Conservation (phyloP, 2,888 invertebrate species). For the Synanthedon myopaeformis region DNA sequence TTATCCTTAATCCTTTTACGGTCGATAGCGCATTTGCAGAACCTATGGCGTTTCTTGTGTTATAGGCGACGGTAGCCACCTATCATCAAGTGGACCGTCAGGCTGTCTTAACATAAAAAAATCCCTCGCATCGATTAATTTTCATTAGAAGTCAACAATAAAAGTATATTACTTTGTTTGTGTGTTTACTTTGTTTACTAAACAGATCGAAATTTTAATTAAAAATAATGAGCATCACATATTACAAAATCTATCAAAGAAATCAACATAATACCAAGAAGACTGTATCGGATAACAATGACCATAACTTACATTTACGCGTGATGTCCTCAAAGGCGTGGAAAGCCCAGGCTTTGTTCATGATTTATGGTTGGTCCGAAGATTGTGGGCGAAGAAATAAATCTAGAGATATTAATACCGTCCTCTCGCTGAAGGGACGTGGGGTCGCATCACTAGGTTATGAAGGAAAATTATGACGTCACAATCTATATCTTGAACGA, state of each 20-base stretch:
- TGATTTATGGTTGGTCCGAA: slow-evolving; percentile 42
- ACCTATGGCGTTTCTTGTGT: too few relatives aligned
- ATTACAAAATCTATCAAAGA: neutral
- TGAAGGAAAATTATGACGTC: slow-evolving; percentile 12
- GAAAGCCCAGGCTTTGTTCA: slow-evolving; percentile 14
- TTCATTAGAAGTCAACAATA: too few relatives aligned
- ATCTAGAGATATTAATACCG: slow-evolving; percentile 39
- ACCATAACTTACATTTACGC: slow-evolving; percentile 43
- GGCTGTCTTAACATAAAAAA: too few relatives aligned
- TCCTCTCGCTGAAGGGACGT: slow-evolving; percentile 3
- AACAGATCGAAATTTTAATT: too few relatives aligned
- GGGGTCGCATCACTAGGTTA: slow-evolving; percentile 15
- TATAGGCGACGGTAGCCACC: too few relatives aligned
- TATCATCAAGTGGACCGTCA: too few relatives aligned
- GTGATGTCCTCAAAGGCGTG: slow-evolving; percentile 24
- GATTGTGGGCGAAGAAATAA: slow-evolving; percentile 43
- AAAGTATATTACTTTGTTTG: too few relatives aligned
- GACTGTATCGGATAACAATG: slow-evolving; percentile 39
- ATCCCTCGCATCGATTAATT: too few relatives aligned
- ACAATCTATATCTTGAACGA: slow-evolving; percentile 8
- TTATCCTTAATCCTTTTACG: too few relatives aligned
- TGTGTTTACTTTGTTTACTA: too few relatives aligned
- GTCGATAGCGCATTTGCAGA: too few relatives aligned
- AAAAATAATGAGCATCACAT: too few relatives aligned
- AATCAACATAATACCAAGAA: neutral